phyloP scores from a whole-genome alignment of 2,888 invertebrate genomes.

The Dryobota labecula region DNA sequence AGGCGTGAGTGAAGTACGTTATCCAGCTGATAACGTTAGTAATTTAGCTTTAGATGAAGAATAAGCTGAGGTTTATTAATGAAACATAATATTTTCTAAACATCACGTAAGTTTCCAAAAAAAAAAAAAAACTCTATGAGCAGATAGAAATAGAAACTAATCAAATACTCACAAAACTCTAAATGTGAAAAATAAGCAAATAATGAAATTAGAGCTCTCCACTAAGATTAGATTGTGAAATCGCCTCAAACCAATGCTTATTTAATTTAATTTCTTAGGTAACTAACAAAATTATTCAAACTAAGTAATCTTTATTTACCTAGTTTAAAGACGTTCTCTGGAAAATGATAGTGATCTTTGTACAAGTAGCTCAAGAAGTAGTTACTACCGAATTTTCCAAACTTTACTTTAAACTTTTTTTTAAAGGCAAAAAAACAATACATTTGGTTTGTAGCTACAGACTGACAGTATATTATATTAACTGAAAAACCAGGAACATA shows the following conservation, averaged over 20 bases:
- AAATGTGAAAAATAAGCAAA: conserved; percentile 7
- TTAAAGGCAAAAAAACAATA: not conserved
- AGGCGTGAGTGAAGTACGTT: conserved; percentile 5
- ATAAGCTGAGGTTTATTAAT: conserved; percentile 3
- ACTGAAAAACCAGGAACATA: not conserved
- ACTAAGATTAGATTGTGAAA: not conserved
- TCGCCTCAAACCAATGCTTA: conserved; percentile 1
- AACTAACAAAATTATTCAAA: not conserved
- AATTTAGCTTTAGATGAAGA: conserved; percentile 18
- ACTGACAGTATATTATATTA: not conserved
- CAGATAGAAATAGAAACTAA: conserved; percentile 8
- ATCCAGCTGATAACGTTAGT: conserved; percentile 13
- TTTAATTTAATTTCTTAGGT: conserved; percentile 2
- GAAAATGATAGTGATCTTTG: not conserved
- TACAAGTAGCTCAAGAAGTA: not conserved
- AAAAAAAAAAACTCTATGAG: not conserved
- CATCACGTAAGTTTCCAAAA: not conserved
- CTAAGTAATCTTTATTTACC: not conserved
- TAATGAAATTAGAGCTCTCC: conserved; percentile 3
- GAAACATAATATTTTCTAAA: conserved; percentile 11
- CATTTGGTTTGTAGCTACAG: not conserved
- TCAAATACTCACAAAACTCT: not conserved
- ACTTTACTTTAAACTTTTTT: not conserved
- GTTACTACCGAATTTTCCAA: not conserved
- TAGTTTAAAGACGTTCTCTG: not conserved